These are phyloP conservation scores for Tachina grossa DNA, from an alignment of 2,888 invertebrate genomes.

Conservation along the genomic window DNA sequence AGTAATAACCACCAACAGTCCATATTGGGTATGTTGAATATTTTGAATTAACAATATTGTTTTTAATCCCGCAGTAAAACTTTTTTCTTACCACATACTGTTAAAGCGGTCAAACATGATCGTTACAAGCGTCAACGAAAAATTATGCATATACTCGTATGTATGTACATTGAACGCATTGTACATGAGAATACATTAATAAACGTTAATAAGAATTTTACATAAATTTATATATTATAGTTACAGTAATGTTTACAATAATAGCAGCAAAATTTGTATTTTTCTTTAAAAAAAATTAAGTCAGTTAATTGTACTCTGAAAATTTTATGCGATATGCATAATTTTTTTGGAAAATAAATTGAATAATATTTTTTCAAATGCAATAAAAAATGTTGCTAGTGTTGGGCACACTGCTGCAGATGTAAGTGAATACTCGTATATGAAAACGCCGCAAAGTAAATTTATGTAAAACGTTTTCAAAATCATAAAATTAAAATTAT, in stretches of 20 bases:
- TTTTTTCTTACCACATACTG: conserved; percentile 7
- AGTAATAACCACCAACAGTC: not conserved
- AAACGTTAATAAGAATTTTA: conserved; percentile 61
- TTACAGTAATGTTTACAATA: not conserved
- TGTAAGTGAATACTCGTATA: not conserved
- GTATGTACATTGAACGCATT: not conserved
- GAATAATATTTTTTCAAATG: no score
- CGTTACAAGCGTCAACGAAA: not conserved
- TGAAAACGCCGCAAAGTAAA: conserved; percentile 8
- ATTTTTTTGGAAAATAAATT: no score
- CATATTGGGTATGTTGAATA: not conserved
- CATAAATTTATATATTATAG: conserved; percentile 27
- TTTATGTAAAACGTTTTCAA: not conserved
- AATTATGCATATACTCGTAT: not conserved
- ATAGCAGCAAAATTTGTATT: no score
- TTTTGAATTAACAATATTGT: not conserved
- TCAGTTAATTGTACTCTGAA: no score
- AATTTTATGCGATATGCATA: no score
- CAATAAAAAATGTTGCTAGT: no score
- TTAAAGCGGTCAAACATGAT: conserved; percentile 17
- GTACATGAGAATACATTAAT: conserved; percentile 23
- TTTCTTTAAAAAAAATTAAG: no score
- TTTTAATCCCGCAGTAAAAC: not conserved
- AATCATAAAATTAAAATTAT: conserved; percentile 39
- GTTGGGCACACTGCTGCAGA: no score